These are phyloP conservation scores for Pseudorhombus dupliciocellatus DNA, from an alignment of 2,113 vertebrate species.

Conservation along the genomic window DNA sequence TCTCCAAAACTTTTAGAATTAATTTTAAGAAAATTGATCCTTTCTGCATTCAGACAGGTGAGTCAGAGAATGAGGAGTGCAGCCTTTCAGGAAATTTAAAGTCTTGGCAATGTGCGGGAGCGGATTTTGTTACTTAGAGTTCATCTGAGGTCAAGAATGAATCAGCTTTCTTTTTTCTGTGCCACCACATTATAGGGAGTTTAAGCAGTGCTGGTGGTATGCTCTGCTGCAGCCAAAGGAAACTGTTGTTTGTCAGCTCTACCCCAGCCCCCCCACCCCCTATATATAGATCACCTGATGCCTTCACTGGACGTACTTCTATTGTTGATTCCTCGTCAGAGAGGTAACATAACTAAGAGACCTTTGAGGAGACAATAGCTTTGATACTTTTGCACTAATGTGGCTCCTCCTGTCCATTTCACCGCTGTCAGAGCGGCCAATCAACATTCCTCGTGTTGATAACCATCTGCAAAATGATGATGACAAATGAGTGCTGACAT, in stretches of 20 bases:
- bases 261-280: too few relatives aligned
- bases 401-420: neutral
- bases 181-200: neutral
- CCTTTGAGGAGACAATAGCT: neutral
- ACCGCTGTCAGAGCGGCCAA: neutral
- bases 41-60: slow-evolving; percentile 4
- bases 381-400: neutral
- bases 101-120: neutral
- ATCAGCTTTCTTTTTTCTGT: slow-evolving; percentile 1
- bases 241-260: neutral
- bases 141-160: slow-evolving; percentile 32
- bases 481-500: neutral
- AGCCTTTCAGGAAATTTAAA: slow-evolving; percentile 10
- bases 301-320: too few relatives aligned
- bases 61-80: slow-evolving; percentile 4
- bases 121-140: slow-evolving; percentile 9
- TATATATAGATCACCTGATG: too few relatives aligned
- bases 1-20: slow-evolving; percentile 9
- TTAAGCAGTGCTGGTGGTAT: neutral
- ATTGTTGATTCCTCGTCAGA: too few relatives aligned
- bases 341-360: too few relatives aligned
- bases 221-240: neutral
- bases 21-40: neutral
- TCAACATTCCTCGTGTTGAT: neutral
- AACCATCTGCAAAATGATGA: neutral